Evolutionary conservation across 2,888 invertebrate genomes (phyloP), one percentile per base, ranked within the genome.

Genomic region (Apantesis nais): DNA sequence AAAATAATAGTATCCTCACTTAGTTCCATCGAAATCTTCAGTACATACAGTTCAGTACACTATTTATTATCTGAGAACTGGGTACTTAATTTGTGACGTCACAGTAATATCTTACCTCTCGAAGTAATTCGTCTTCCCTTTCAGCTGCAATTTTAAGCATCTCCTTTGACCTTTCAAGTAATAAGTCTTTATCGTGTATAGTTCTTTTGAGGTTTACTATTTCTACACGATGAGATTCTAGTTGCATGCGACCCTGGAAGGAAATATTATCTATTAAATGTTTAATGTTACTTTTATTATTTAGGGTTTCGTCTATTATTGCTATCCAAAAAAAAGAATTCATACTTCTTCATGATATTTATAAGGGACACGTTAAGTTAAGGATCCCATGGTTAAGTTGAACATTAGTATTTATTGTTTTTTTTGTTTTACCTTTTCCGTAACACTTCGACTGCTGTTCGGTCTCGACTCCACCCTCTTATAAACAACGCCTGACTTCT

Each of bases 141-240:
- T 95, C 93, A 0, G 96, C 96, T 0, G 96, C 96, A 70, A 96
- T 95, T 75, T 95, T 95, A 9, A 96, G 90, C 89, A 96, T 94
- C 79, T 95, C 94, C 82, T 96, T 96, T 0, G 96, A 96, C 84
- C 93, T 95, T 72, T 95, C 95, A 48, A 96, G 86, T 25, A 96
- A 89, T 55, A 95, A 89, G 68, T 96, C 96, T 76, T 96, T 96
- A 66, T 96, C 96, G 61, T 89, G 88, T 58, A 96, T 90, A 71
- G 95, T 96, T 31, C 94, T 90, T 79, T 93, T 96, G 16, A 96
- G 86, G 67, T 95, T 91, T 1, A 88, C 89, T 73, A 95, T 91
- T 83, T 96, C 96, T 16, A 90, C 90, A 25, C 91, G 91, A 74
- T 90, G 88, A 0, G 91, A 87, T 55, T 95, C 95, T 31, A 88